Base-by-base conservation (phyloP, 2,113 vertebrate genomes). In the Pedionomus torquatus region DNA sequence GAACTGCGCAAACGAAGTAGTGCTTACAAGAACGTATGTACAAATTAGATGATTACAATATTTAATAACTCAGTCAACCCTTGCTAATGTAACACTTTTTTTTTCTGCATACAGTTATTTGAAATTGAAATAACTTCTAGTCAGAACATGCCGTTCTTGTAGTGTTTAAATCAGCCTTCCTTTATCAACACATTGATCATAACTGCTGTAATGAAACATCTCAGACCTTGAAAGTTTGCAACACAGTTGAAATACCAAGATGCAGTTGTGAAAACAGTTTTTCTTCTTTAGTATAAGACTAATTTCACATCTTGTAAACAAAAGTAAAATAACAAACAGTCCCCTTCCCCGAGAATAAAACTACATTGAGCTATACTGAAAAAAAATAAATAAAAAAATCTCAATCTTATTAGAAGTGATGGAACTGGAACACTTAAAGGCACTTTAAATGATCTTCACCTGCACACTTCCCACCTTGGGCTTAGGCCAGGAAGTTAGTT, bases 401-500 rank as follows among this genome's bases (percentile, higher is more conserved):
- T 92, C 76, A 52, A 83, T 78, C 90, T 83, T 92, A 77, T 89
- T 93, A 86, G 69, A 91, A 95, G 66, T 93, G 80, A 97, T 91
- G 64, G 95, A 97, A 89, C 39, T 71, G 35, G 66, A 96, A 96
- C 48, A 48, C 51, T 94, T 91, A 95, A 97, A 90, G 35, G 60
- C 80, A 89, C 71, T 94, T 97, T 75, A 96, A 97, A 97, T 94
- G 70, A 94, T 95, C 89, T 84, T 83, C 77, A 87, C 48, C 60
- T 66, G 43, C 78, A 76, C 43, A 95, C 15, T 93, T 91, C 87
- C 75, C 51, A 94, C 71, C 76, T 93, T 82, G 68, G 64, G 58
- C 81, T 89, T 83, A 92, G 97, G 52, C 65, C 95, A 97, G 97
- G 97, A 98, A 98, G 97, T 95, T 96, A 93, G 97, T 96, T 97